Base-by-base conservation (phyloP, 2,113 vertebrate species). In the Gymnogyps californianus region DNA sequence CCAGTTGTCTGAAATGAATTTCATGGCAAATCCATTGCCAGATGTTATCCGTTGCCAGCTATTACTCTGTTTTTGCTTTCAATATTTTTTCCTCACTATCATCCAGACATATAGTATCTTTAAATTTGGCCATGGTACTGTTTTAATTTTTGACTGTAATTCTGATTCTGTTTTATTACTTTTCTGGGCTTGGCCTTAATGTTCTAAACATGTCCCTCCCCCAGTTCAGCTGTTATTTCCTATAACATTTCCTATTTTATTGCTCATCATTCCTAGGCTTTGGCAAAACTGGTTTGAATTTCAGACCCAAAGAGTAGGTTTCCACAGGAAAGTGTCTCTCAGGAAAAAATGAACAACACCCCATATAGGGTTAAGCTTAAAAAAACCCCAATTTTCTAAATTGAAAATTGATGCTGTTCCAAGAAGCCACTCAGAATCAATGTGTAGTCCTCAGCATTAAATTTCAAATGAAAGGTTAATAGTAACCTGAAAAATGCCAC, bases 381-480 rank as follows among this genome's bases (percentile, higher is more conserved):
- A 51, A 85, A 80, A 70, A 75, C 36, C 22, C 7, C 19, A 21
- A 34, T 89, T 96, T 96, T 90, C 81, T 95, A 96, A 91, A 90
- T 86, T 78, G 75, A 96, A 94, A 91, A 87, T 57, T 90, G 82
- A 82, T 62, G 22, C 38, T 82, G 55, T 96, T 95, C 89, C 92
- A 96, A 94, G 62, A 94, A 96, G 81, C 28, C 0, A 4, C 46
- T 79, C 44, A 88, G 76, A 95, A 90, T 94, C 82, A 87, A 85
- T 64, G 38, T 84, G 31, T 67, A 77, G 65, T 47, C 64, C 36
- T 93, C 58, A 66, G 66, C 62, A 77, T 49, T 77, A 95, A 31
- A 90, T 86, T 91, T 85, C 82, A 93, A 89, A 75, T 87, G 69
- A 93, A 95, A 94, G 54, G 58, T 93, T 96, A 93, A 96, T 20